Evolutionary conservation across 2,113 vertebrate genomes (phyloP), one percentile per base, ranked within the genome.

Genomic region (Nymphicus hollandicus): DNA sequence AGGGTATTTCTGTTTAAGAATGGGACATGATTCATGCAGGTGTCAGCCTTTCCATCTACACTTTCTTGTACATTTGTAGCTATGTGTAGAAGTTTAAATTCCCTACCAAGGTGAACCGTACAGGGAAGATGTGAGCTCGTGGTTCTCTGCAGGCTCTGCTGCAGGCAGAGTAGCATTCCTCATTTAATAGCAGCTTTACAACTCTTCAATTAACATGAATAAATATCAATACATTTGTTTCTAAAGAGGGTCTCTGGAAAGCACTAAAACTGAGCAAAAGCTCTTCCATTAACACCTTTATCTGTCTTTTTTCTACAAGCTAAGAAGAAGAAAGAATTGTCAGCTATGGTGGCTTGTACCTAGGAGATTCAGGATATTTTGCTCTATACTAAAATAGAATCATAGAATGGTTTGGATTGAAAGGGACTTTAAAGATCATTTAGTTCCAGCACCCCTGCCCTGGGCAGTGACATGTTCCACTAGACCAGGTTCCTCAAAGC

Each of bases 31-130:
- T 55, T 84, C 33, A 50, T 39, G 18, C 25, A 46, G 5, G 4
- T 76, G 50, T 25, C 39, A 65, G 29, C 4, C 4, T 60, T 41
- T 84, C 19, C 0, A 0, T 6, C 23, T 22, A 19, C 3, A 2
- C 13, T 43, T 19, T 64, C 39, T n/a, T 25, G 2, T 19, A n/a
- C 65, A 12, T 50, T 72, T 82, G 24, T 44, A 50, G 41, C 7
- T 82, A 39, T 61, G 9, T 33, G 9, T n/a, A 31, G 12, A 39
- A 44, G 6, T 37, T 56, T 33, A 23, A n/a, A 47, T 7, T 43
- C 44, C 6, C 16, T 10, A 6, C 24, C 10, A 60, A 27, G 14
- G 7, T 17, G 6, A 85, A 20, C 12, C 39, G 7, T 39, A 63
- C 11, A 53, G 12, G 23, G 31, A 65, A 76, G 23, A 17, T 44